A percentile compares a stretch with the other conserved stretches of the same genome.
Conservation (phyloP, 1,140 invertebrate genomes). For the Tetramorium simillimum region DNA sequence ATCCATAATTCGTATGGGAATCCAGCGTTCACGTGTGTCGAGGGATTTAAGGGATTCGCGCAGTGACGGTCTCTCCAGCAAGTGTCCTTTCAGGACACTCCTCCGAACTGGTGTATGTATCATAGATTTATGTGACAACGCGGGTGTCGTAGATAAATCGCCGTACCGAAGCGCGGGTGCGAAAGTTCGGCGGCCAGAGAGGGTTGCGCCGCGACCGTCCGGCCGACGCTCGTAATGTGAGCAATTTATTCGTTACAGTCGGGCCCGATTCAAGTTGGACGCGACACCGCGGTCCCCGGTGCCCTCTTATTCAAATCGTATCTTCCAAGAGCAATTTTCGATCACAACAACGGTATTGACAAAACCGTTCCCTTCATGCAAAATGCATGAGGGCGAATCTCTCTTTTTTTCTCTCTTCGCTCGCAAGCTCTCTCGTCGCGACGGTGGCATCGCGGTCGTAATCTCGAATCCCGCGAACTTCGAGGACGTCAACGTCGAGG, state of each 20-base stretch:
- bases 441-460: background rate
- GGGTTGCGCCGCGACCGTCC: conserved; percentile 51
- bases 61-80: background rate
- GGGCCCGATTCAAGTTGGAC: conserved; percentile 74
- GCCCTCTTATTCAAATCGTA: conserved; percentile 80
- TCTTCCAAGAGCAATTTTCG: conserved; percentile 80
- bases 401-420: background rate
- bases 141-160: conserved; percentile 69
- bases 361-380: conserved; percentile 79
- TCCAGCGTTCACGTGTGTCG: background rate
- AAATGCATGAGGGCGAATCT: conserved; percentile 77
- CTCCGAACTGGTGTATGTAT: conserved; percentile 55
- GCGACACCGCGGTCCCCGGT: conserved; percentile 69
- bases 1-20: conserved; percentile 10
- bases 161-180: conserved; percentile 54
- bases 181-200: conserved; percentile 66
- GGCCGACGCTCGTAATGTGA: conserved; percentile 71
- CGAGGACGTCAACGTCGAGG: conserved; percentile 33
- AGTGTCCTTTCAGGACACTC: conserved; percentile 8
- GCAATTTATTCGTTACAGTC: conserved; percentile 77
- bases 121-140: conserved; percentile 68
- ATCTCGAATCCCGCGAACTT: conserved; percentile 30
- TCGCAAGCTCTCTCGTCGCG: conserved; percentile 13
- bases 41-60: conserved; percentile 24
- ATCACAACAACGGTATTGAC: conserved; percentile 81